phyloP scores from a whole-genome alignment of 2,888 invertebrate genomes.

The Acanthosoma haemorrhoidale region DNA sequence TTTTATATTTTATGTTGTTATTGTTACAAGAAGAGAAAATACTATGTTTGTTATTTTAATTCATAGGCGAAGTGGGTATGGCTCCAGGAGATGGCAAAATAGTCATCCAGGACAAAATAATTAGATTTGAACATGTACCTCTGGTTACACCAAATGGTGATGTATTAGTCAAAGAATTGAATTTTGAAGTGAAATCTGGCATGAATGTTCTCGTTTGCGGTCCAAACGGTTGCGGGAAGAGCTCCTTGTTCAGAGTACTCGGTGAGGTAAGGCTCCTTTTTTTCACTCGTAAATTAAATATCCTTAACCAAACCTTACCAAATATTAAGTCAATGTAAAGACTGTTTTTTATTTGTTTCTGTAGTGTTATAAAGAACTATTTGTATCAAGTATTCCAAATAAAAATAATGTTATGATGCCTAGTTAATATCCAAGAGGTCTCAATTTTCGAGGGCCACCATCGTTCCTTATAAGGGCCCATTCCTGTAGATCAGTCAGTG shows the following conservation, averaged over 20 bases:
- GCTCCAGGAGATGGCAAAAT: conserved; percentile 73
- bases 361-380: neutral
- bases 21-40: no score
- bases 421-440: no score
- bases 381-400: no score
- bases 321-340: neutral
- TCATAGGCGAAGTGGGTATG: conserved; percentile 45
- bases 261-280: conserved; percentile 62
- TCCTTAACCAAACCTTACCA: neutral
- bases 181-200: conserved; percentile 88
- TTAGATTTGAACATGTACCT: conserved; percentile 87
- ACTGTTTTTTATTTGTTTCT: neutral
- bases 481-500: no score
- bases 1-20: no score
- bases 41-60: conserved; percentile 35
- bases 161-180: conserved; percentile 79
- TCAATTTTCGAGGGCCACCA: no score
- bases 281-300: neutral
- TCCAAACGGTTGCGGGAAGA: conserved; percentile 97
- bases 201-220: conserved; percentile 97
- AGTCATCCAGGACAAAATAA: conserved; percentile 79
- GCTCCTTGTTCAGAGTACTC: conserved; percentile 89
- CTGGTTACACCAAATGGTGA: conserved; percentile 97
- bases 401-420: no score
- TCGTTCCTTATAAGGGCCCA: no score